phyloP scores from a whole-genome alignment of 1,140 invertebrate species.

The Holcopasites calliopsidis region DNA sequence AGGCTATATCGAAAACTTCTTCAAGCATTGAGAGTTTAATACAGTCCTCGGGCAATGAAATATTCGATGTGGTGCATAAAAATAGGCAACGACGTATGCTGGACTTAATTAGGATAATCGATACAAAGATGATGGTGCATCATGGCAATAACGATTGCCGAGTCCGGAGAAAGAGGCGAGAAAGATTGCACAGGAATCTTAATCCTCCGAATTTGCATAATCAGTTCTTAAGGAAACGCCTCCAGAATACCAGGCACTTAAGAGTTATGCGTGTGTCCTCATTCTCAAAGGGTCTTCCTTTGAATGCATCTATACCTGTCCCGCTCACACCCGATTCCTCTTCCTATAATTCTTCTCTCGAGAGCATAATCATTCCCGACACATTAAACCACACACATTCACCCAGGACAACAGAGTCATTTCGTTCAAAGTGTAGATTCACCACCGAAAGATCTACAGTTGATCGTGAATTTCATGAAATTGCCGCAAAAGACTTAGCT shows the following conservation, averaged over 20 bases:
- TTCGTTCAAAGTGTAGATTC: neutral
- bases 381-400: slow-evolving; percentile 1
- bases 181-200: neutral
- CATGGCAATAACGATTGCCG: neutral
- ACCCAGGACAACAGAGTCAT: slow-evolving; percentile 16
- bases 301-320: neutral
- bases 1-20: slow-evolving; percentile 12
- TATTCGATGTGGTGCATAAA: neutral
- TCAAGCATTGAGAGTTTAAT: slow-evolving; percentile 31
- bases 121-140: slow-evolving; percentile 72
- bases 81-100: slow-evolving; percentile 69
- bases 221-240: neutral
- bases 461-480: neutral
- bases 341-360: slow-evolving; percentile 38
- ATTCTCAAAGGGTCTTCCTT: neutral
- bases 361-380: slow-evolving; percentile 24
- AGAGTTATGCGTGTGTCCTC: neutral
- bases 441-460: slow-evolving; percentile 19
- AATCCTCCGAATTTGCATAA: neutral
- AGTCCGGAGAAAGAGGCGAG: slow-evolving; percentile 17
- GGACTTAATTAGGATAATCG: slow-evolving; percentile 73
- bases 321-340: slow-evolving; percentile 14
- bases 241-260: neutral
- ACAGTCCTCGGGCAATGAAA: slow-evolving; percentile 26
- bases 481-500: slow-evolving; percentile 17